Evolutionary conservation across 2,113 vertebrate species (phyloP), one percentile per base, ranked within the genome.

Genomic region (Pteronura brasiliensis): DNA sequence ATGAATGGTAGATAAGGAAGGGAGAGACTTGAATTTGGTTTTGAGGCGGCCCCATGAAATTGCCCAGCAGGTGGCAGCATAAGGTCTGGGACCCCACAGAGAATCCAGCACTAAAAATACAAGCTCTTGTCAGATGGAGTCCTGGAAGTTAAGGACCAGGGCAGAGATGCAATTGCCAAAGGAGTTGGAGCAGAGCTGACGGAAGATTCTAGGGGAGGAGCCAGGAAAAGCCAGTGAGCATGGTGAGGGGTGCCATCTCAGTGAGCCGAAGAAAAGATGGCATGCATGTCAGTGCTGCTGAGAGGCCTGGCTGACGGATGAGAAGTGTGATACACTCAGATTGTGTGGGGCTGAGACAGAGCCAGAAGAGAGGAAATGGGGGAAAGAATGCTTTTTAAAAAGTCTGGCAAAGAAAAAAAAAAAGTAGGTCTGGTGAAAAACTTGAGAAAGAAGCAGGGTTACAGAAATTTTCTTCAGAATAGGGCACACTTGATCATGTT

Each of bases 31-130:
- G 42, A 61, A 47, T 83, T 90, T 79, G 34, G 49, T 76, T 96
- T 77, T 88, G 42, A 95, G 31, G 27, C 12, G 42, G 6, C 49
- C 81, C 76, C 23, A 1, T 86, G 39, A n/a, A 88, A 79, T 55
- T 86, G 1, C 5, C 91, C 95, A 95, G 71, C 52, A 95, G 79
- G 74, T 89, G 92, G 82, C 86, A 98, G 55, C 47, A 90, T 61
- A 63, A 97, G 27, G 59, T 88, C 67, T 91, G 76, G n/a, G 80
- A 92, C 76, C 88, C 42, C 34, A 18, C 25, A 20, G 12, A 49
- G 65, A 31, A 15, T 57, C 80, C 67, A 0, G 21, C 85, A 31
- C 17, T 77, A 79, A 76, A 82, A 55, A 55, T 77, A 55, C 61
- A 52, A 81, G 80, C 69, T 47, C 76, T 15, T 77, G 52, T 29